These are phyloP conservation scores for Sclerodermus sp. DNA, from an alignment of 2,888 invertebrate genomes.

Conservation along the genomic window DNA sequence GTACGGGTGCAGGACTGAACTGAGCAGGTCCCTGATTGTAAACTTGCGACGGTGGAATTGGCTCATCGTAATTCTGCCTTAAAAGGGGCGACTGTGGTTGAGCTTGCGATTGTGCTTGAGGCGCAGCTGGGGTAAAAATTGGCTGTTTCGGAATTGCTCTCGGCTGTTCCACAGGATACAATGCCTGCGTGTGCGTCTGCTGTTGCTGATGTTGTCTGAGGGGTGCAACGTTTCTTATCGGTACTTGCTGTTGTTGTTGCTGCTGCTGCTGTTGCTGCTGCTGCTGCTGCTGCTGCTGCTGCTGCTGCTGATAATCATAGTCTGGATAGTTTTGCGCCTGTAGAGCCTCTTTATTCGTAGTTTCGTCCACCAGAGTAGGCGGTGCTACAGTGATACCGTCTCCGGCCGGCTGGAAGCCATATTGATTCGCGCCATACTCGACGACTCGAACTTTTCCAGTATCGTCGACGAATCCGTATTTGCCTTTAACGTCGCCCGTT, in stretches of 20 bases:
- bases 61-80: conserved; percentile 41
- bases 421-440: conserved; percentile 87
- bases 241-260: conserved; percentile 5
- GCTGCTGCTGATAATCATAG: conserved; percentile 26
- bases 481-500: conserved; percentile 83
- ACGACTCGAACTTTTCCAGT: conserved; percentile 79
- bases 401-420: conserved; percentile 83
- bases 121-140: conserved; percentile 43
- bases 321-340: conserved; percentile 42
- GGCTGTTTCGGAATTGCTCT: conserved; percentile 20
- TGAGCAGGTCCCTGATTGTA: conserved; percentile 53
- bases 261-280: conserved; percentile 37
- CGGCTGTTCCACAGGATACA: conserved; percentile 38
- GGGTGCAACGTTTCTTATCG: too few relatives aligned
- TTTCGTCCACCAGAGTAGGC: conserved; percentile 58
- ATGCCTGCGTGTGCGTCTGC: conserved; percentile 43
- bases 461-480: conserved; percentile 88
- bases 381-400: conserved; percentile 80
- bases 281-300: conserved; percentile 6
- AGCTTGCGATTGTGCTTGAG: conserved; percentile 35
- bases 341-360: conserved; percentile 47
- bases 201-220: too few relatives aligned
- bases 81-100: conserved; percentile 38
- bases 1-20: conserved; percentile 47
- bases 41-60: conserved; percentile 39